Evolutionary conservation across 2,113 vertebrate species (phyloP).

Genomic region (Macaca nemestrina): DNA sequence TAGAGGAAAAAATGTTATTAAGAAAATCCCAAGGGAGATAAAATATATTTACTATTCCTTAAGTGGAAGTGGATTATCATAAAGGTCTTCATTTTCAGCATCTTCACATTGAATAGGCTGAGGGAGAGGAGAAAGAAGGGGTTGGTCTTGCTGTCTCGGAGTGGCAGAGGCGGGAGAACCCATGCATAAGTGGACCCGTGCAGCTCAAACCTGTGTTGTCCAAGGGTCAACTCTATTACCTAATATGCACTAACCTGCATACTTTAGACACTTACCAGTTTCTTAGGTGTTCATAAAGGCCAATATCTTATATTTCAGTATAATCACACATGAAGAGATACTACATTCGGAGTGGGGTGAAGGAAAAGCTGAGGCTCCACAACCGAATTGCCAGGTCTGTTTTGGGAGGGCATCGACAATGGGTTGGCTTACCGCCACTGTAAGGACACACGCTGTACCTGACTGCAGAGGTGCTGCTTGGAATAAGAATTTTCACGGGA

Average conservation of each 20-base stretch:
- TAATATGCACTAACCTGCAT: background rate
- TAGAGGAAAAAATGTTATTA: background rate
- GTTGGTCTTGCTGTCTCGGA: background rate
- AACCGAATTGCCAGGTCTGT: background rate
- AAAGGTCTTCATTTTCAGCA: background rate
- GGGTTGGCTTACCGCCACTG: background rate
- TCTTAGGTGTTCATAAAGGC: background rate
- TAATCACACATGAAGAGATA: background rate
- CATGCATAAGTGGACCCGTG: background rate
- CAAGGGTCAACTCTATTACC: background rate
- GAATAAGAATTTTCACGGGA: conserved; percentile 49
- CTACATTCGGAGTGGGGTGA: background rate
- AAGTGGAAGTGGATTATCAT: background rate
- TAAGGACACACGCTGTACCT: background rate
- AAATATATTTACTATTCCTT: background rate
- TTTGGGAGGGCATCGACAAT: background rate
- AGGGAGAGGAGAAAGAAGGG: background rate
- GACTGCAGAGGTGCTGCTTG: conserved; percentile 8
- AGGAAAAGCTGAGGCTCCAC: background rate
- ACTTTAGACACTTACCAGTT: background rate
- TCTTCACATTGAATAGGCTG: background rate
- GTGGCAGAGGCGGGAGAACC: background rate
- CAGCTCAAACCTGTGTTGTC: background rate
- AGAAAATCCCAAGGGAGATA: background rate
- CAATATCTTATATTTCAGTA: background rate